These are phyloP conservation scores for Machimus atricapillus DNA, from an alignment of 2,888 invertebrate genomes.

Conservation along the genomic window DNA sequence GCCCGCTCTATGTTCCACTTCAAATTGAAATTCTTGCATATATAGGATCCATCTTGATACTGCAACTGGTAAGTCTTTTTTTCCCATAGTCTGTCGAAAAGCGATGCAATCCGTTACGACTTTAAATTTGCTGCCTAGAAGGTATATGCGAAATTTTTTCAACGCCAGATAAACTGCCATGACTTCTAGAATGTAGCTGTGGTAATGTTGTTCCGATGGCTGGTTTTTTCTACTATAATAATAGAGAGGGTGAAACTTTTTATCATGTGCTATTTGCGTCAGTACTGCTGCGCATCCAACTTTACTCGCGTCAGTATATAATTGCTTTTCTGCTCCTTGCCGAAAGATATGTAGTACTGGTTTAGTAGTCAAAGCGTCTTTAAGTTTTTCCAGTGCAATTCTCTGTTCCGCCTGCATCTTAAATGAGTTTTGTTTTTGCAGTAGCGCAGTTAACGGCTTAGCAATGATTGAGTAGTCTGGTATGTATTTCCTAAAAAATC, in stretches of 20 bases:
- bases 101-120: conserved; percentile 53
- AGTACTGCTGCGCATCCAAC: conserved; percentile 51
- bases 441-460: not conserved
- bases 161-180: conserved; percentile 50
- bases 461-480: not conserved
- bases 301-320: conserved; percentile 53
- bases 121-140: conserved; percentile 50
- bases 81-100: conserved; percentile 50
- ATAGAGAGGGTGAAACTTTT: conserved; percentile 48
- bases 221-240: conserved; percentile 51
- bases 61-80: conserved; percentile 50
- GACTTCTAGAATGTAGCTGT: conserved; percentile 54
- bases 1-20: conserved; percentile 39
- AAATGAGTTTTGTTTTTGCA: too few relatives aligned
- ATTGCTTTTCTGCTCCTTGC: conserved; percentile 48
- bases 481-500: not conserved
- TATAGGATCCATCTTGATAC: conserved; percentile 53
- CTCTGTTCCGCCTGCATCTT: too few relatives aligned
- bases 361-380: not conserved
- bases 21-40: conserved; percentile 43
- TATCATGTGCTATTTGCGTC: conserved; percentile 46
- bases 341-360: conserved; percentile 52
- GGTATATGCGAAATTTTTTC: conserved; percentile 50
- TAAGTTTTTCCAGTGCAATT: not conserved
- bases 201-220: conserved; percentile 50